phyloP scores from a whole-genome alignment of 2,888 invertebrate genomes.

The Odontocolon sp. region DNA sequence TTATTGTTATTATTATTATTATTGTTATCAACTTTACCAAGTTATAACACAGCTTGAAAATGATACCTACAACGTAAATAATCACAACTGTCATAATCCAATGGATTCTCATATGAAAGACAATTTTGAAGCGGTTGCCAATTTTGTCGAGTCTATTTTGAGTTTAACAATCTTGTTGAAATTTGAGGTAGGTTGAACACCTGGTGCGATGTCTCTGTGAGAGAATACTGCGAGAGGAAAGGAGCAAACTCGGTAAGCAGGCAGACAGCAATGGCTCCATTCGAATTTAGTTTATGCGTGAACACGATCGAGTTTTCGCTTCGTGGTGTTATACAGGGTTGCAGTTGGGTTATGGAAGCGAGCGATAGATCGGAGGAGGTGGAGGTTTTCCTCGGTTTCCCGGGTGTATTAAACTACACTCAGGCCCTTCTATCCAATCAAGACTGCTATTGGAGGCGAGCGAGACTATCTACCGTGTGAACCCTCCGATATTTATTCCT shows the following conservation, averaged over 20 bases:
- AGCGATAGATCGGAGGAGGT: slow-evolving; percentile 2
- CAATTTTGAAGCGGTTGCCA: no score
- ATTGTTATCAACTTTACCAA: no score
- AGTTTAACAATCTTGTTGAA: no score
- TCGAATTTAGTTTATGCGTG: slow-evolving; percentile 67
- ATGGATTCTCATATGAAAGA: no score
- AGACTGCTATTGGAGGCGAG: slow-evolving; percentile 23
- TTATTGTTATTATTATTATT: no score
- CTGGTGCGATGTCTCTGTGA: not conserved
- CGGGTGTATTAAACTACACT: slow-evolving; percentile 64
- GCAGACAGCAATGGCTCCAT: slow-evolving; percentile 9
- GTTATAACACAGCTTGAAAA: no score
- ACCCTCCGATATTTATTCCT: slow-evolving; percentile 73
- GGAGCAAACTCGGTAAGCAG: slow-evolving; percentile 12
- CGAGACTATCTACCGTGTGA: slow-evolving; percentile 49
- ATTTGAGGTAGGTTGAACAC: slow-evolving; percentile 4
- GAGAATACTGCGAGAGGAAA: not conserved
- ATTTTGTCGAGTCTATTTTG: no score
- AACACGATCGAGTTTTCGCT: slow-evolving; percentile 69
- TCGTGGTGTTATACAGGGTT: slow-evolving; percentile 62
- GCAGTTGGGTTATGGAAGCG: slow-evolving; percentile 51
- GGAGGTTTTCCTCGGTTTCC: slow-evolving; percentile 28
- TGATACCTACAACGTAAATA: no score
- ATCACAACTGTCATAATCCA: no score
- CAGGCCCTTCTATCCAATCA: slow-evolving; percentile 62